Base-by-base conservation (phyloP, 2,888 invertebrate genomes). In the Hololepta plana region DNA sequence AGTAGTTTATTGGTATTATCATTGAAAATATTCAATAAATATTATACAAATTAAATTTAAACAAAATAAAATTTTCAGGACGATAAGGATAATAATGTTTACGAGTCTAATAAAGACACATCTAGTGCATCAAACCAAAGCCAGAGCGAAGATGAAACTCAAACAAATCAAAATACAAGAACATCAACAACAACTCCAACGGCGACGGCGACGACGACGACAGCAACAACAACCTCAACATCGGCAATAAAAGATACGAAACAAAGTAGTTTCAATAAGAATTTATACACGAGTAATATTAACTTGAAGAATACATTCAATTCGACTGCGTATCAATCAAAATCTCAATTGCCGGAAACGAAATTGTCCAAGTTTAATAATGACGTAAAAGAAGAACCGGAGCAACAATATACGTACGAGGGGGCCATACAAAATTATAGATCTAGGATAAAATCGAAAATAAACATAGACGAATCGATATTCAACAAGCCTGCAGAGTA, bases 401-500 rank as follows among this genome's bases (percentile, higher is more conserved):
- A 34, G 68, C 44, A 77, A 43, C 81, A 82, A 49, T 84, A 82
- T 52, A 82, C 82, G 1, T 85, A 82, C 50, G 84, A 85, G 53
- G 74, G 80, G 40, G 82, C 84, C 40, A 84, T 84, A 40, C 76
- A 84, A 46, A 76, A 79, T 39, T 85, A 85, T 53, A 76, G 82
- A 40, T 75, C 79, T 26, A 64, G 80, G 38, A 79, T 75, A 23
- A 67, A 73, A 40, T 44, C 43, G 9, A 53, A 48, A 37, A 52
- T 51, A 15, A 45, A 49, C 24, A 39, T 51, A 12, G 47, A 49
- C 29, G 49, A 53, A 22, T 43, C 45, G 2, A 38, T 46, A 30
- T 48, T 51, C 23, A 42, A 40, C 15, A 38, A 35, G 24, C 23
- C 36, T 9, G 40, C 32, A 15, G 34, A 39, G 30, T 43, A 44